Conservation (phyloP, 2,888 invertebrate species). For the Temnothorax rugatulus region DNA sequence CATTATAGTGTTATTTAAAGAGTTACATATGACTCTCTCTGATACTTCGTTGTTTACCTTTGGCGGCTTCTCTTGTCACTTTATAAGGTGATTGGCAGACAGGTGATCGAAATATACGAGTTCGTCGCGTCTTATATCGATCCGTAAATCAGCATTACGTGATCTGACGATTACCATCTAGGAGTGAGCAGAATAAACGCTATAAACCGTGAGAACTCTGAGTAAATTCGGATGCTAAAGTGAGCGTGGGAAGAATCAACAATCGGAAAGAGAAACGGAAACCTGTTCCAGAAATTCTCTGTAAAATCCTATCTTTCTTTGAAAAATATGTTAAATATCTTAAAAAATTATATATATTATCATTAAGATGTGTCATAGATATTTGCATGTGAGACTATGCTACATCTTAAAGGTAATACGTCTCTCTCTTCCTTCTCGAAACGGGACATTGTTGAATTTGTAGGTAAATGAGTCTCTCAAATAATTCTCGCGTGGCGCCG, state of each 20-base stretch:
- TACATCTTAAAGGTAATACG: background rate
- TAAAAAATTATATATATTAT: background rate
- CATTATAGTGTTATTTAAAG: background rate
- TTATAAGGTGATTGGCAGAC: background rate
- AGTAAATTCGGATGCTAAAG: background rate
- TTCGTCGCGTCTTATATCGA: background rate
- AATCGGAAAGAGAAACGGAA: background rate
- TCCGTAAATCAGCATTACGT: conserved; percentile 27
- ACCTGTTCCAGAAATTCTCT: background rate
- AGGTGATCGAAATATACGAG: conserved; percentile 3
- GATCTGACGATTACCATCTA: background rate
- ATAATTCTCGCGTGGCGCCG: background rate
- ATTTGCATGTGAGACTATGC: background rate
- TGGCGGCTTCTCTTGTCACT: background rate
- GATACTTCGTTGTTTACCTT: background rate
- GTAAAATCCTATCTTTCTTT: background rate
- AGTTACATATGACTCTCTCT: background rate
- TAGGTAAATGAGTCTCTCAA: conserved; percentile 6
- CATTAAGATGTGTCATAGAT: background rate
- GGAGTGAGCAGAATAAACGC: conserved; percentile 1
- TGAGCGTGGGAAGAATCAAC: background rate
- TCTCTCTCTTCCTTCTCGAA: background rate
- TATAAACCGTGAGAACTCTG: background rate
- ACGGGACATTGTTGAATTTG: background rate
- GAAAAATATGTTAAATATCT: background rate